Evolutionary conservation across 2,888 invertebrate genomes (phyloP), one percentile per base, ranked within the genome.

Genomic region (Sphecodes monilicornis): DNA sequence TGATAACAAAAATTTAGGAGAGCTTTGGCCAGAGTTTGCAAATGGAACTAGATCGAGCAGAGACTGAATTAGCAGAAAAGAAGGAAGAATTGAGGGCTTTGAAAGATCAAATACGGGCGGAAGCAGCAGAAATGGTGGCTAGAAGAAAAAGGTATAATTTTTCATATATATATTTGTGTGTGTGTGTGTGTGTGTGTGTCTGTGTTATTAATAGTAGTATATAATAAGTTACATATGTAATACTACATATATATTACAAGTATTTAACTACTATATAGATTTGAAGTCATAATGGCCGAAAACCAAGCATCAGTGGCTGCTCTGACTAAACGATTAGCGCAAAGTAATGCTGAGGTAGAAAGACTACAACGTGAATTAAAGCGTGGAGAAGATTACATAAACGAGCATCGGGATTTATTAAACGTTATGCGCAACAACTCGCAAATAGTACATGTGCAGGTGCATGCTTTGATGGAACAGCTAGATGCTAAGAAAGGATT

Each of bases 11-110:
- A 81, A 82, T 82, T 54, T 82, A 93, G 94, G 94, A 93, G 76
- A 94, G 94, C 84, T 94, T 94, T 71, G 93, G 94, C 80, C 94
- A 94, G 80, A 94, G 94, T 85, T 90, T 94, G 26, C 94, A 94
- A 88, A 87, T 91, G 22, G 94, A 94, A 84, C 87, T 94, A 46
- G 94, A 94, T 84, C 91, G 92, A 6, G 93, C 93, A 0, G 94
- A 94, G 83, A 91, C 92, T 0, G 94, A 94, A 78, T 87, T 94
- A 10, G 92, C 92, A 18, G 93, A 93, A n/a, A 93, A 93, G 43
- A 94, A 93, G 74, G 92, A 92, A 74, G 94, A 94, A 80, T 75
- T 94, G 16, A 89, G 91, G 79, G 89, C 91, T 46, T 82, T 94
- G 39, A 94, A 94, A 74, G 93, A 94, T 86, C 93, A 94, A 70